Conservation (phyloP, 1,140 invertebrate species). For the Aphelinus atriplicis region DNA sequence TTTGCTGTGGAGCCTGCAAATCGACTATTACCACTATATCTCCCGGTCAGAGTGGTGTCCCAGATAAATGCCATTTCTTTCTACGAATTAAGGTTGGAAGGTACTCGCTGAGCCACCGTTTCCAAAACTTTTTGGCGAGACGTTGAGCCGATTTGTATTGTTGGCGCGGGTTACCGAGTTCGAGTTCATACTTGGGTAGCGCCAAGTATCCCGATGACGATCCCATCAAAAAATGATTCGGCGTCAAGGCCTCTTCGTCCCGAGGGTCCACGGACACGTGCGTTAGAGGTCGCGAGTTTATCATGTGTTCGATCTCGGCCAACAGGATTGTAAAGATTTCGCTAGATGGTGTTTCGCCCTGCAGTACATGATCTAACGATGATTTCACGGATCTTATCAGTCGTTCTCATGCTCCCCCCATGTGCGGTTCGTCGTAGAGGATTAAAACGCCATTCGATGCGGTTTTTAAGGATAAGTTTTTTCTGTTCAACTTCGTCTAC, state of each 20-base stretch:
- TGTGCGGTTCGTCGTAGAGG: conserved; percentile 7
- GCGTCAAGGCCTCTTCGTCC: conserved; percentile 47
- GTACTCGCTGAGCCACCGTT: conserved; percentile 46
- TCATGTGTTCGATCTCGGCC: conserved; percentile 4
- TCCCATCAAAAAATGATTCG: conserved; percentile 50
- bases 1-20: background rate
- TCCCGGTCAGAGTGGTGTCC: background rate
- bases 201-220: conserved; percentile 16
- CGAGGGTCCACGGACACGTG: too few species aligned
- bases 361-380: background rate
- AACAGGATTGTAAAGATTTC: conserved; percentile 14
- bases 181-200: background rate
- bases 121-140: conserved; percentile 47
- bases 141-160: conserved; percentile 36
- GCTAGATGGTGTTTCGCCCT: background rate
- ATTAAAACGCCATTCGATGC: conserved; percentile 27
- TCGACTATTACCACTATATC: background rate
- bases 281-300: too few species aligned
- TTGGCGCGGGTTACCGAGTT: conserved; percentile 7
- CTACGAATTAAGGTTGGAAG: conserved; percentile 44
- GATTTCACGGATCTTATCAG: conserved; percentile 26
- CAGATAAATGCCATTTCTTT: conserved; percentile 44
- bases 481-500: too few species aligned
- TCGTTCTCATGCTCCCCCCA: background rate
- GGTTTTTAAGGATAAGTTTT: too few species aligned